Percentiles rank a stretch among this genome's conserved stretches.
Conservation (phyloP, 2,113 vertebrate genomes). For the Siphamia tubifer region DNA sequence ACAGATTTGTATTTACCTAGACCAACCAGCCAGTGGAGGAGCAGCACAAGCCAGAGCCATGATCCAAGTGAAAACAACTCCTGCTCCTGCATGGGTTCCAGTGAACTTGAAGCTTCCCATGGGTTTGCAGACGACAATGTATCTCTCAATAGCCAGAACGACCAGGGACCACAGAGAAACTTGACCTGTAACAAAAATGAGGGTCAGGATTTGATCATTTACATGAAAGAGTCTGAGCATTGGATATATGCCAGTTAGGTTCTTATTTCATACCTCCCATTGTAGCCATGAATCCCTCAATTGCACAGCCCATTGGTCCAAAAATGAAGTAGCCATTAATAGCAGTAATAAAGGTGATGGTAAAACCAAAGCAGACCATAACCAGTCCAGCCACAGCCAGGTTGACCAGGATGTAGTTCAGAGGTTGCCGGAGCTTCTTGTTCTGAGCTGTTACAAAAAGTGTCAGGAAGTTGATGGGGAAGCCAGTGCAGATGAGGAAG, state of each 20-base stretch:
- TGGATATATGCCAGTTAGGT: background rate
- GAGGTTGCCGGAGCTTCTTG: slow-evolving; percentile 85
- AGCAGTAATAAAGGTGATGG: slow-evolving; percentile 71
- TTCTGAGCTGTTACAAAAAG: slow-evolving; percentile 82
- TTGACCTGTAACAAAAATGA: slow-evolving; percentile 66
- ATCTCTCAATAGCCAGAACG: slow-evolving; percentile 82
- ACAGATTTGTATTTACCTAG: slow-evolving; percentile 64
- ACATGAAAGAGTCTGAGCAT: background rate
- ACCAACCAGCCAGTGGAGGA: slow-evolving; percentile 83
- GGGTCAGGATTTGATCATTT: too few relatives aligned
- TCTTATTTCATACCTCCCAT: slow-evolving; percentile 74
- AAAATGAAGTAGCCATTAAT: slow-evolving; percentile 76
- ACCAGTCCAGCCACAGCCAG: slow-evolving; percentile 79
- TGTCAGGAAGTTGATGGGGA: slow-evolving; percentile 83
- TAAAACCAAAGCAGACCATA: slow-evolving; percentile 81
- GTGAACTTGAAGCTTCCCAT: slow-evolving; percentile 85
- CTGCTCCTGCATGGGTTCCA: slow-evolving; percentile 69
- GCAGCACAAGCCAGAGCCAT: slow-evolving; percentile 78
- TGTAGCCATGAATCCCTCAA: slow-evolving; percentile 82
- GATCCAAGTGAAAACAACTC: slow-evolving; percentile 80
- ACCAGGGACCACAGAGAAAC: slow-evolving; percentile 84
- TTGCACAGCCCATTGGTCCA: slow-evolving; percentile 57
- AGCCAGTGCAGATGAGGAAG: slow-evolving; percentile 77
- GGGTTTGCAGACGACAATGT: slow-evolving; percentile 84
- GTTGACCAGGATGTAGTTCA: slow-evolving; percentile 84